Evolutionary conservation across 2,888 invertebrate species (phyloP), one percentile per base, ranked within the genome.

Genomic region (Limenitis camilla): DNA sequence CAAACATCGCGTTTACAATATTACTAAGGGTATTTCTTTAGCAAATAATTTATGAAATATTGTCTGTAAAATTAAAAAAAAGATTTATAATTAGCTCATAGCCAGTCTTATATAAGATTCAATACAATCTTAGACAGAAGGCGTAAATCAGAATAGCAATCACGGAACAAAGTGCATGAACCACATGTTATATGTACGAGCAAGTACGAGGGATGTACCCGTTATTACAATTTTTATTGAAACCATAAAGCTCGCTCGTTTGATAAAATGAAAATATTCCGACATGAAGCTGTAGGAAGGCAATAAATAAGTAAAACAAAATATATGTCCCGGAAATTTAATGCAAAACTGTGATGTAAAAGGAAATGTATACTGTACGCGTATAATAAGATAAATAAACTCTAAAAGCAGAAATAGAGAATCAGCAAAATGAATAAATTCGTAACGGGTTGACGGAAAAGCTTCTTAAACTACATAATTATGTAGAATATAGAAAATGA

Each of bases 211-310:
- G 45, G 33, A 32, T 35, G 29, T 45, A 44, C 35, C 50, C 10
- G 50, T 51, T 51, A 51, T 44, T 51, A 45, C 50, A 10, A 35
- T 45, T 51, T 51, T 45, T 45, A 51, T 51, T 51, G 44, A 45
- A 40, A 40, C 50, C 50, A 44, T 51, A 51, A 51, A 51, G 40
- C 35, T 40, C 11, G 44, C 10, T 11, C 43, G 43, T 29, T 32
- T 50, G 44, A 44, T 40, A 45, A 30, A 51, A 45, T 45, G 44
- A 45, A 40, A 44, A 50, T 50, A 50, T 45, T 40, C 30, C 9
- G 35, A 19, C n/a, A 40, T 35, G 33, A 51, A 32, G 29, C 33
- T 45, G n/a, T 51, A 51, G 28, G n/a, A 11, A 38, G 11, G 45
- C 45, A 38, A 38, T 45, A 38, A 45, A 38, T 45, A 30, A 38